Evolutionary conservation across 2,113 vertebrate species (phyloP).

Genomic region (Brachirus orientalis): DNA sequence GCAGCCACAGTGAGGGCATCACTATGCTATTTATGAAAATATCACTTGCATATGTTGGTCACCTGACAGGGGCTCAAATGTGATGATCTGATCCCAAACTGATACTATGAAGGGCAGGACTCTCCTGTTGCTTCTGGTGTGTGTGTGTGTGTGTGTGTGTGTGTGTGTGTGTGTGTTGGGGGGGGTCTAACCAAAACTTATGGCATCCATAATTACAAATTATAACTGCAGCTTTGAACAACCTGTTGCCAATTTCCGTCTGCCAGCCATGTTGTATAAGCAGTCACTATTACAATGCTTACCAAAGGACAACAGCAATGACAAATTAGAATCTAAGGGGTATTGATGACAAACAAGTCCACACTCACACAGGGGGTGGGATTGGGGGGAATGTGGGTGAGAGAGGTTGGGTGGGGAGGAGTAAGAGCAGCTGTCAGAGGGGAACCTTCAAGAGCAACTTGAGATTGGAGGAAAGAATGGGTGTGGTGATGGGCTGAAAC

Average conservation of each 20-base stretch:
- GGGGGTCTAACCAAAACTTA: too few species aligned
- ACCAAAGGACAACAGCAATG: conserved; percentile 28
- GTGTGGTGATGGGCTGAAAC: conserved; percentile 5
- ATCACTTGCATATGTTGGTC: conserved; percentile 54
- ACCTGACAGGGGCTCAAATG: conserved; percentile 60
- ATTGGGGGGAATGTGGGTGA: conserved; percentile 51
- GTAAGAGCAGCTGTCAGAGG: conserved; percentile 53
- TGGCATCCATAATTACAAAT: conserved; percentile 57
- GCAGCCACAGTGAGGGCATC: conserved; percentile 3
- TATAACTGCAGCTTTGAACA: neutral
- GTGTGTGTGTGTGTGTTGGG: too few species aligned
- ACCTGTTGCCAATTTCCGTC: conserved; percentile 30
- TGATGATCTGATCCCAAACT: conserved; percentile 61
- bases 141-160: too few species aligned
- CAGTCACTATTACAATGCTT: conserved; percentile 22
- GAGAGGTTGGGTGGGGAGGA: neutral
- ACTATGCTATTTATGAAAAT: conserved; percentile 45
- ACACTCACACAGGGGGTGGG: neutral
- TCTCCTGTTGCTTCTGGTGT: conserved; percentile 72
- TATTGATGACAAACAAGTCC: neutral
- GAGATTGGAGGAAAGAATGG: conserved; percentile 17
- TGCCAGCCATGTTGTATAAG: conserved; percentile 45
- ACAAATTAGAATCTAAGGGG: conserved; percentile 10
- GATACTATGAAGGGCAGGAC: conserved; percentile 63
- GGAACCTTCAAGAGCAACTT: conserved; percentile 5